A percentile compares a stretch with the other conserved stretches of the same genome.
Conservation (phyloP, 30 jellyfish, hydroid and myxozoan genomes). For the Nemopilema nomurai region DNA sequence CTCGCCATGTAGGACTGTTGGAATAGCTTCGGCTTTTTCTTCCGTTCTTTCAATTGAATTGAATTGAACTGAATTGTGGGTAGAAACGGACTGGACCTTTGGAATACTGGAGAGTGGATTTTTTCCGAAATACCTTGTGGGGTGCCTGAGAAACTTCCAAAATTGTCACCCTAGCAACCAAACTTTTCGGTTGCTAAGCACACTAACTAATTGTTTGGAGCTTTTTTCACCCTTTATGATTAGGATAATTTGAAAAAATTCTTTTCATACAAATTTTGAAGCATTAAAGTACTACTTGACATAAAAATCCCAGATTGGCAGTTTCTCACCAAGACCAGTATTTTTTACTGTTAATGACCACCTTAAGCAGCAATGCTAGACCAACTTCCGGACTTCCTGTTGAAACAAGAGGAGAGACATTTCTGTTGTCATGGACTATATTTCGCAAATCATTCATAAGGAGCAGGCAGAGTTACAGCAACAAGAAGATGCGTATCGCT, state of each 20-base stretch:
- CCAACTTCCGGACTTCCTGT: constrained; percentile 15
- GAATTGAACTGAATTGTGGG: constrained; percentile 21
- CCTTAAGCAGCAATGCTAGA: constrained; percentile 16
- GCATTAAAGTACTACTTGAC: constrained; percentile 2
- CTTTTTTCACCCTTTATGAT: constrained; percentile 4
- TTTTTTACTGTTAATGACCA: constrained; percentile 20
- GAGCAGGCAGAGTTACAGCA: neutral
- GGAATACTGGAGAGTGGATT: constrained; percentile 6
- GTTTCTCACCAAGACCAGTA: constrained; percentile 2
- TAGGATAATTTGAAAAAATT: constrained; percentile 1
- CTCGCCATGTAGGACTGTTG: constrained; percentile 1
- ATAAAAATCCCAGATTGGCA: constrained; percentile 7
- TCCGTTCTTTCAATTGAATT: neutral
- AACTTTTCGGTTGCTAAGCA: constrained; percentile 7
- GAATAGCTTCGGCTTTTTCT: neutral
- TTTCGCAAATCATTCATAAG: constrained; percentile 3
- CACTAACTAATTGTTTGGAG: constrained; percentile 20
- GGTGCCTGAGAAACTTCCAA: constrained; percentile 17
- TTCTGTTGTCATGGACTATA: constrained; percentile 14
- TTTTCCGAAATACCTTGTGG: constrained; percentile 19
- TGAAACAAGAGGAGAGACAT: constrained; percentile 4
- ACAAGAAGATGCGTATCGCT: constrained; percentile 8
- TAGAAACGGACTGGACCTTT: constrained; percentile 25
- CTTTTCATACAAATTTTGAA: constrained; percentile 13
- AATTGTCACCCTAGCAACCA: constrained; percentile 14